Evolutionary conservation across 2,797 vertebrate genomes (phyloP).

Genomic region (Pseudochromis fuscus): DNA sequence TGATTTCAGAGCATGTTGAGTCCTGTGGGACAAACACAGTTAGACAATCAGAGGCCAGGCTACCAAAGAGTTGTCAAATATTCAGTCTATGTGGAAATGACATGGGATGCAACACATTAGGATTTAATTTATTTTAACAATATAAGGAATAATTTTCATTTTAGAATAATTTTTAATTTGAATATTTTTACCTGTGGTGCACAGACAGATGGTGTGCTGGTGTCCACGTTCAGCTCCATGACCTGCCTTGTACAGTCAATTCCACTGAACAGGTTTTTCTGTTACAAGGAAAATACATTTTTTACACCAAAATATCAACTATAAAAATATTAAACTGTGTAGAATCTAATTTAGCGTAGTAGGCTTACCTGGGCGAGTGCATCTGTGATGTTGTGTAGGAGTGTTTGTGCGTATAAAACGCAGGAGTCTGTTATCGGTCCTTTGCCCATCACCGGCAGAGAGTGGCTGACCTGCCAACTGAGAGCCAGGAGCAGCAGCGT

Average conservation of each 20-base stretch:
- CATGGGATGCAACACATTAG: background rate
- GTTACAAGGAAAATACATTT: background rate
- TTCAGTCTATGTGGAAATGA: background rate
- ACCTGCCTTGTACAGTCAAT: constrained; percentile 74
- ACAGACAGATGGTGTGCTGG: constrained; percentile 70
- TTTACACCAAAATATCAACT: background rate
- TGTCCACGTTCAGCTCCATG: constrained; percentile 65
- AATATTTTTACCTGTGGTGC: constrained; percentile 67
- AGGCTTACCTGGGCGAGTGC: constrained; percentile 59
- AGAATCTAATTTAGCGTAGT: background rate
- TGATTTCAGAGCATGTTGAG: constrained; percentile 59
- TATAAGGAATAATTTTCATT: background rate
- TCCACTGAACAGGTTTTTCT: constrained; percentile 78
- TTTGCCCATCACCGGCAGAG: constrained; percentile 48
- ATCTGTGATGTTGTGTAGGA: constrained; percentile 71
- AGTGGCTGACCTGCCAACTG: constrained; percentile 50
- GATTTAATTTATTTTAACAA: background rate
- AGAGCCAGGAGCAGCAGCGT: constrained; percentile 61
- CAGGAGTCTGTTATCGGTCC: constrained; percentile 51
- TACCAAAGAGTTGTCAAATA: background rate
- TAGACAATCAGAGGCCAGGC: background rate
- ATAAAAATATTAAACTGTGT: too few relatives aligned
- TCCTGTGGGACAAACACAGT: constrained; percentile 44
- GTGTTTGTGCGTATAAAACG: constrained; percentile 39
- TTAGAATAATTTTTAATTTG: background rate